Percentiles rank a stretch among this genome's conserved stretches.
These are phyloP conservation scores for Tenthredo mesomela DNA, from an alignment of 2,888 invertebrate genomes.

Conservation along the genomic window DNA sequence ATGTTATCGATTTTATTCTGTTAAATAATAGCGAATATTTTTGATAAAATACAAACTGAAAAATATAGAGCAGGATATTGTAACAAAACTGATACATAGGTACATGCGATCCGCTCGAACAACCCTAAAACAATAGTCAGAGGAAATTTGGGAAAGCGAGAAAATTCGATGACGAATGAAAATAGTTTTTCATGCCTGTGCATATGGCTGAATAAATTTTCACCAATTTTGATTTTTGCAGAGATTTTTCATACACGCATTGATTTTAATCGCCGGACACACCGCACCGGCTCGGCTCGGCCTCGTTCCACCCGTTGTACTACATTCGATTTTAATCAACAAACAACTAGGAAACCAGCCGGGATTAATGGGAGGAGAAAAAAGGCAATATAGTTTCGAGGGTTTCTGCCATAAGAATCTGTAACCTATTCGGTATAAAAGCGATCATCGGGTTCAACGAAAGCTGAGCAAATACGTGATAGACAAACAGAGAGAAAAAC, in stretches of 20 bases:
- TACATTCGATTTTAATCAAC: background rate
- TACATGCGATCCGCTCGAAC: background rate
- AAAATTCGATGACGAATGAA: background rate
- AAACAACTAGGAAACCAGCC: background rate
- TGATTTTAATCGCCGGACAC: background rate
- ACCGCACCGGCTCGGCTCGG: background rate
- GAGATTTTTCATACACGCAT: background rate
- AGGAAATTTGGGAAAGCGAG: background rate
- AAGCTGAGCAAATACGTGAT: background rate
- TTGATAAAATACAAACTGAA: background rate
- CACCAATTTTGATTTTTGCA: constrained; percentile 1
- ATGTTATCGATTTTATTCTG: constrained; percentile 26
- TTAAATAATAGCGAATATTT: background rate
- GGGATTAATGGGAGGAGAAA: background rate
- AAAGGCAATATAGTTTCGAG: background rate
- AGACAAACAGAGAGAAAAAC: background rate
- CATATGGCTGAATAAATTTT: background rate
- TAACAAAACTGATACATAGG: background rate
- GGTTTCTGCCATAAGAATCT: background rate
- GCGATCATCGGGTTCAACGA: too few species aligned
- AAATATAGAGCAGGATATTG: too few species aligned
- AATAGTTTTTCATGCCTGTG: constrained; percentile 6
- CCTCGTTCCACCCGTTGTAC: background rate
- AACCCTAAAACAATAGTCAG: background rate
- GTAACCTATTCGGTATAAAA: too few species aligned